phyloP scores from a whole-genome alignment of 2,113 vertebrate species.

The Gallinago paraguaiae region DNA sequence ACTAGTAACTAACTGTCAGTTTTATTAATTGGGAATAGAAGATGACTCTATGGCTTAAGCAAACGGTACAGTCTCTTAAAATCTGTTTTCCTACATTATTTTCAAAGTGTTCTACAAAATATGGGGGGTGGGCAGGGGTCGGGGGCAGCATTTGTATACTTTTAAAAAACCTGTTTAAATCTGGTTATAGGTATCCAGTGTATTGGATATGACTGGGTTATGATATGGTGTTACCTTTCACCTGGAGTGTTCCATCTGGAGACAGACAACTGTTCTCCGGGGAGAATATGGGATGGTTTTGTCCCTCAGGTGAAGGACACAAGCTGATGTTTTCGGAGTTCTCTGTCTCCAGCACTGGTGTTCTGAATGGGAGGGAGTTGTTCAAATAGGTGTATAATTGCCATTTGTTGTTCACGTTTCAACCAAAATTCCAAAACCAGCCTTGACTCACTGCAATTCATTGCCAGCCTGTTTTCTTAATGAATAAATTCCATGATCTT shows the following conservation, averaged over 20 bases:
- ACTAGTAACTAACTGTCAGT: background rate
- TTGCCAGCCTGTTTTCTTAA: constrained; percentile 22
- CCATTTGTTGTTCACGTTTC: background rate
- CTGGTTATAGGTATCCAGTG: background rate
- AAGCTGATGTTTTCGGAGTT: background rate
- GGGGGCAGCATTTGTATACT: background rate
- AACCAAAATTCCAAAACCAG: background rate
- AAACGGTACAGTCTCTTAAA: background rate
- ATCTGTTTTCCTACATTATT: background rate
- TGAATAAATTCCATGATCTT: constrained; percentile 45
- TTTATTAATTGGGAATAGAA: background rate
- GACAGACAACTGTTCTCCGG: background rate
- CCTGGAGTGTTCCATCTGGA: background rate
- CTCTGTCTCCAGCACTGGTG: background rate
- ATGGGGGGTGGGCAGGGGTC: too few species aligned
- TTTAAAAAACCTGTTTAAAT: rapidly evolving
- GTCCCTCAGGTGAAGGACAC: background rate
- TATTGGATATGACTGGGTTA: background rate
- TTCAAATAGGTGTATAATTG: background rate
- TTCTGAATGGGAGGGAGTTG: background rate
- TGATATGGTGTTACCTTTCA: background rate
- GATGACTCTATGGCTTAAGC: background rate
- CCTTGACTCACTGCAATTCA: constrained; percentile 10
- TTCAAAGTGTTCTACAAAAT: background rate
- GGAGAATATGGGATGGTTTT: background rate